Percentiles rank a stretch among this genome's conserved stretches.
Conservation (phyloP, 2,113 vertebrate genomes). For the Gymnocephalus cernua region DNA sequence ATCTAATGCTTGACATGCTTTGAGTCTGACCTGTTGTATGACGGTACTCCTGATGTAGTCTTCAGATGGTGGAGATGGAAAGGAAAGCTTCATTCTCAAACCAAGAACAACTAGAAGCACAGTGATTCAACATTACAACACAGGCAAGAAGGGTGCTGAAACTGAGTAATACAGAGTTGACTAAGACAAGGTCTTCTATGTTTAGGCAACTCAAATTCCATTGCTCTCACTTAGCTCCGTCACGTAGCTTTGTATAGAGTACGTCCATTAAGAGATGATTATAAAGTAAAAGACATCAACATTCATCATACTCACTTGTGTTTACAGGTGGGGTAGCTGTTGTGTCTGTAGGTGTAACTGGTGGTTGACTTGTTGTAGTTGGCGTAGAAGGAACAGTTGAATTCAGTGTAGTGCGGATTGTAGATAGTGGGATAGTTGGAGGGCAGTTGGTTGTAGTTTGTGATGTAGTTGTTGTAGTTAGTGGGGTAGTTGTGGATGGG, state of each 20-base stretch:
- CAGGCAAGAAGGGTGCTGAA: not conserved
- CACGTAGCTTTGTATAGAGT: no score
- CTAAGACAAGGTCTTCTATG: not conserved
- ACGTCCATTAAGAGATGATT: not conserved
- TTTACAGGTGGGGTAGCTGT: no score
- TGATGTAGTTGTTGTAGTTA: no score
- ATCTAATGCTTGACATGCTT: not conserved
- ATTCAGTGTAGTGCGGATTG: no score
- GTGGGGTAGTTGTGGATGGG: no score
- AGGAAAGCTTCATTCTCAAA: constrained; percentile 1
- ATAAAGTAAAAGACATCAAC: not conserved
- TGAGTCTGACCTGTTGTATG: not conserved
- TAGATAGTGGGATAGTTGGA: no score
- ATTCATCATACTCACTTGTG: not conserved
- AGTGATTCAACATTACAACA: not conserved
- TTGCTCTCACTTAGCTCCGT: no score
- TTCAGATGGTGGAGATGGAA: not conserved
- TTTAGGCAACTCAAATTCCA: no score
- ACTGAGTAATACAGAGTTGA: not conserved
- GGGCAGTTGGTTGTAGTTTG: no score
- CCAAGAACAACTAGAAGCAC: not conserved
- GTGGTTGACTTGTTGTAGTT: not conserved
- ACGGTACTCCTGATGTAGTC: not conserved
- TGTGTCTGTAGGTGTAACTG: not conserved
- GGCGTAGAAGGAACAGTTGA: not conserved